A percentile compares a stretch with the other conserved stretches of the same genome.
These are phyloP conservation scores for Larimichthys polyactis DNA, from an alignment of 2,113 vertebrate species.

Conservation along the genomic window DNA sequence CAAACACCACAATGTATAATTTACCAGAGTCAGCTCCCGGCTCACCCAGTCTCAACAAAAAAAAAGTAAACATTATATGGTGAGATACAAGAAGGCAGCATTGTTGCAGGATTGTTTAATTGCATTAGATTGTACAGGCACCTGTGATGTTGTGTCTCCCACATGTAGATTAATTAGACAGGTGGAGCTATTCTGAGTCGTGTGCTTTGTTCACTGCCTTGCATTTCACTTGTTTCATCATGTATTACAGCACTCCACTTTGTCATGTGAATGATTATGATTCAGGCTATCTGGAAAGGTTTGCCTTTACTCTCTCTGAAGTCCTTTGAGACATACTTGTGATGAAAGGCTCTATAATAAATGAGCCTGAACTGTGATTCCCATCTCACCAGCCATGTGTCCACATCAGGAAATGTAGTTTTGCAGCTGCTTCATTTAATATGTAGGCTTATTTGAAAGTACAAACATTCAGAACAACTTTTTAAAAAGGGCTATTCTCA, in stretches of 20 bases:
- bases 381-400: slow-evolving; percentile 23
- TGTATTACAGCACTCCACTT: slow-evolving; percentile 67
- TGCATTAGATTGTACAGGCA: slow-evolving; percentile 11
- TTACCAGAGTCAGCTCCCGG: too few species aligned
- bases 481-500: neutral
- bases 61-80: neutral
- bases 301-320: slow-evolving; percentile 27
- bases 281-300: slow-evolving; percentile 45
- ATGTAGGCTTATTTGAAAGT: slow-evolving; percentile 30
- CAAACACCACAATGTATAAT: too few species aligned
- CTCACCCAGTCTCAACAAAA: neutral
- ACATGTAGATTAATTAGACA: slow-evolving; percentile 38
- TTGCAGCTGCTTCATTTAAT: neutral
- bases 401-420: slow-evolving; percentile 19
- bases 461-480: slow-evolving; percentile 36
- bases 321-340: slow-evolving; percentile 53
- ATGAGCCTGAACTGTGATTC: slow-evolving; percentile 42
- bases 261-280: slow-evolving; percentile 62
- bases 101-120: slow-evolving; percentile 19
- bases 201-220: slow-evolving; percentile 43
- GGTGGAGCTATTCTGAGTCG: neutral
- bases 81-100: neutral
- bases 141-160: slow-evolving; percentile 32
- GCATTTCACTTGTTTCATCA: slow-evolving; percentile 74
- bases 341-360: slow-evolving; percentile 65